Evolutionary conservation across 2,797 vertebrate genomes (phyloP).

Genomic region (Echiichthys vipera): DNA sequence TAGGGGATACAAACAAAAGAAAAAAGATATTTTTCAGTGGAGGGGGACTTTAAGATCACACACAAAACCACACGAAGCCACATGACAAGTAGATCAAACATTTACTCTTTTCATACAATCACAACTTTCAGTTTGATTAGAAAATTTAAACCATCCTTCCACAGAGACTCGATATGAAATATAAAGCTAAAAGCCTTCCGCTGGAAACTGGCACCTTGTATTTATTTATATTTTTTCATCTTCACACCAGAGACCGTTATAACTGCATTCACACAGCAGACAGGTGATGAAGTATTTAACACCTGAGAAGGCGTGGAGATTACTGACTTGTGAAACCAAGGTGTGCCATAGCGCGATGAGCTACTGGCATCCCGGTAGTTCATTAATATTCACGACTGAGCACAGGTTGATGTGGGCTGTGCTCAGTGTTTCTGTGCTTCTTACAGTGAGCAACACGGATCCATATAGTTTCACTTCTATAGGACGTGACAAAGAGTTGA

Average conservation of each 20-base stretch:
- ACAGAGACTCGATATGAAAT: constrained; percentile 56
- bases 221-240: neutral
- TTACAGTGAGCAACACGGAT: constrained; percentile 5
- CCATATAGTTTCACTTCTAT: neutral
- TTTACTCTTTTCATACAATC: constrained; percentile 62
- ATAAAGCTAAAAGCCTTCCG: constrained; percentile 59
- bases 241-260: constrained; percentile 34
- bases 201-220: constrained; percentile 60
- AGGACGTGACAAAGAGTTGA: neutral
- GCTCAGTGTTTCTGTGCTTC: constrained; percentile 2
- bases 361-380: constrained; percentile 3
- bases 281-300: constrained; percentile 46
- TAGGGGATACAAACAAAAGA: too few species aligned
- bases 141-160: constrained; percentile 65
- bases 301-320: constrained; percentile 14
- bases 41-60: too few species aligned
- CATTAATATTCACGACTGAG: constrained; percentile 44
- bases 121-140: constrained; percentile 62
- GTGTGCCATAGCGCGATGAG: constrained; percentile 31
- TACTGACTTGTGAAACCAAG: constrained; percentile 8
- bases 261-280: constrained; percentile 51
- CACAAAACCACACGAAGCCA: constrained; percentile 34
- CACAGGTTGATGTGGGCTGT: neutral
- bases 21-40: too few species aligned
- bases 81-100: constrained; percentile 42